phyloP scores from a whole-genome alignment of 92 coral and sea anemone genomes.

The Epizoanthus ramosus region DNA sequence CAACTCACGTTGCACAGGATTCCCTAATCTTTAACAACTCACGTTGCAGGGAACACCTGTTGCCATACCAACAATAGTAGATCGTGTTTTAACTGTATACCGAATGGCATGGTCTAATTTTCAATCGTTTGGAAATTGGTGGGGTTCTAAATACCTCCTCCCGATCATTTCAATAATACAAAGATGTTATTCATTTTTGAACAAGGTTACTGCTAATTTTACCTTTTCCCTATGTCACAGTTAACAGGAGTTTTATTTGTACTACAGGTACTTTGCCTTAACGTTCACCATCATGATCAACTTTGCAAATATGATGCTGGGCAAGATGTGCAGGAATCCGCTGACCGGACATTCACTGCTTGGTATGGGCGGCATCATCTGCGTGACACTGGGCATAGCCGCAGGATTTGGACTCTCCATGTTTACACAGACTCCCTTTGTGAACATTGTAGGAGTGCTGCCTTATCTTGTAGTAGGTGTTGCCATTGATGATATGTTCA shows the following conservation, averaged over 20 bases:
- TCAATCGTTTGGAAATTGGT: no score
- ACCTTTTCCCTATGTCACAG: not conserved
- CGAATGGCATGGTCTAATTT: not conserved
- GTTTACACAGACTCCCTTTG: constrained; percentile 62
- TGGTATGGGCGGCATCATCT: constrained; percentile 67
- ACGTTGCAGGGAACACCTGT: no score
- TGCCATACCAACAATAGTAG: no score
- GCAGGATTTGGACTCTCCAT: constrained; percentile 76
- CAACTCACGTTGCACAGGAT: no score
- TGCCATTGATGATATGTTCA: constrained; percentile 87
- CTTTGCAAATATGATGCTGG: constrained; percentile 70
- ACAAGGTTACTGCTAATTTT: not conserved
- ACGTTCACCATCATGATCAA: constrained; percentile 72
- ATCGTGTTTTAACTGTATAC: no score
- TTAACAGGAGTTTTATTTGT: not conserved
- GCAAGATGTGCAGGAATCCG: constrained; percentile 66
- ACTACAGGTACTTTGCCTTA: constrained; percentile 51
- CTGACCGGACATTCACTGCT: constrained; percentile 76
- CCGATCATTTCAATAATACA: no score
- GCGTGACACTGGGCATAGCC: constrained; percentile 72
- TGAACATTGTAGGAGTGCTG: constrained; percentile 72
- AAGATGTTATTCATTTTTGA: no score
- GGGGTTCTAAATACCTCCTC: no score
- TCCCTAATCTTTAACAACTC: no score
- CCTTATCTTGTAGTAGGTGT: constrained; percentile 85